Evolutionary conservation across 2,888 invertebrate species (phyloP).

Genomic region (Boloria selene): DNA sequence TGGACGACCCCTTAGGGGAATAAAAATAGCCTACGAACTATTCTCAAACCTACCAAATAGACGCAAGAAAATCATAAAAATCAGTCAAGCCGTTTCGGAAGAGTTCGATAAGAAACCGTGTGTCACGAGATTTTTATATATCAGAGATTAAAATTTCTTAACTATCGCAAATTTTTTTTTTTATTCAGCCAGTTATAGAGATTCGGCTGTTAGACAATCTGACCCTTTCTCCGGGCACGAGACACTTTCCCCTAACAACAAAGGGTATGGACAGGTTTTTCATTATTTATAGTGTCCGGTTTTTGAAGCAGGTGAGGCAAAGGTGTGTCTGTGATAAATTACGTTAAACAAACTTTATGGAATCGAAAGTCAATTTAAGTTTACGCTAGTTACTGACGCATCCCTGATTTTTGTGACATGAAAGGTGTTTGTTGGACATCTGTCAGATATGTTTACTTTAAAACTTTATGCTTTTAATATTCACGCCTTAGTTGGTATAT

Average conservation of each 20-base stretch:
- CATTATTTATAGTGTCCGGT: slow-evolving; percentile 76
- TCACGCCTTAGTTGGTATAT: slow-evolving; percentile 1
- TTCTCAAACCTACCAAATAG: no score
- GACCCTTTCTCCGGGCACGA: slow-evolving; percentile 52
- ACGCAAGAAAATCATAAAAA: no score
- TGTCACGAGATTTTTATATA: no score
- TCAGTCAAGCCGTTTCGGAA: no score
- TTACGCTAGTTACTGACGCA: slow-evolving; percentile 17
- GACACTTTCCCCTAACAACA: slow-evolving; percentile 53
- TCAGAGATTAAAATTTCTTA: no score
- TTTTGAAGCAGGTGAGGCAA: slow-evolving; percentile 70
- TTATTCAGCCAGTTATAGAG: background rate
- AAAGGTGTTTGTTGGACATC: slow-evolving; percentile 13
- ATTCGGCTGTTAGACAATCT: slow-evolving; percentile 26
- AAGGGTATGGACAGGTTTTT: slow-evolving; percentile 67
- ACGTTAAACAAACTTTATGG: slow-evolving; percentile 44
- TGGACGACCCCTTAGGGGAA: no score
- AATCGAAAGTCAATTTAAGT: slow-evolving; percentile 34
- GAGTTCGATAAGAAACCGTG: no score
- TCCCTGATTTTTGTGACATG: slow-evolving; percentile 15
- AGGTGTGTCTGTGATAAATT: slow-evolving; percentile 50
- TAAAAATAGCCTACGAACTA: no score
- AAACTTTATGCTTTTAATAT: background rate
- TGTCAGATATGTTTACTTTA: slow-evolving; percentile 15
- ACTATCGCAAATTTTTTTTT: no score